Conservation (phyloP, 1,140 invertebrate species). For the Macrosteles quadrilineatus region DNA sequence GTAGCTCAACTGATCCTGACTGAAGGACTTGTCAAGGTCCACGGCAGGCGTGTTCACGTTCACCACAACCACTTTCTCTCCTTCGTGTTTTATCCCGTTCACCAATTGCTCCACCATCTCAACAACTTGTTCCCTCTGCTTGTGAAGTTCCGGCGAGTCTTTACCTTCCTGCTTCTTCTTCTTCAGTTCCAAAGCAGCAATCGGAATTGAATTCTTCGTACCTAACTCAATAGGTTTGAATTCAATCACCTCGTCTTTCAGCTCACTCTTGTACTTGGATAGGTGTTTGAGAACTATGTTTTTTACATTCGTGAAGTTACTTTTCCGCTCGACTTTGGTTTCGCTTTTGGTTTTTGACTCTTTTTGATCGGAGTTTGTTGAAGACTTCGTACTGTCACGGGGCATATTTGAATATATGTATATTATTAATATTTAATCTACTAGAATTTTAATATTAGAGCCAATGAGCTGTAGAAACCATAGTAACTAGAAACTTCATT, state of each 20-base stretch:
- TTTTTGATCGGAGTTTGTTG: too few relatives aligned
- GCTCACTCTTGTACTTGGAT: too few relatives aligned
- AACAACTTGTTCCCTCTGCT: background rate
- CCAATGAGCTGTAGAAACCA: too few relatives aligned
- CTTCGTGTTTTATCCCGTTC: background rate
- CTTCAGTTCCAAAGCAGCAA: background rate
- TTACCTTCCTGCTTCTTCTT: background rate
- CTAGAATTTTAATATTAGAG: too few relatives aligned
- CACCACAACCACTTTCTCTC: background rate
- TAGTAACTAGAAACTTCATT: too few relatives aligned
- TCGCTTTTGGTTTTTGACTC: too few relatives aligned
- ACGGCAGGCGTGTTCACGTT: constrained; percentile 14
- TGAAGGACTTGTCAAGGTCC: background rate
- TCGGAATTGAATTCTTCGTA: background rate
- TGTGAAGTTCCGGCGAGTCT: background rate
- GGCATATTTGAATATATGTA: too few relatives aligned
- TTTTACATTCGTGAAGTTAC: too few relatives aligned
- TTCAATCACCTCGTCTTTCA: background rate
- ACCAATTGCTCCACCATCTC: background rate
- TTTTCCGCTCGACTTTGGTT: too few relatives aligned
- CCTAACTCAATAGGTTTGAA: background rate
- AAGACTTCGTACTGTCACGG: too few relatives aligned
- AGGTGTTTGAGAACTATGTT: too few relatives aligned
- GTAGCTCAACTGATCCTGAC: background rate
- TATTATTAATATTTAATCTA: too few relatives aligned